Evolutionary conservation across 1,140 invertebrate species (phyloP).

Genomic region (Glossosoma conforme): DNA sequence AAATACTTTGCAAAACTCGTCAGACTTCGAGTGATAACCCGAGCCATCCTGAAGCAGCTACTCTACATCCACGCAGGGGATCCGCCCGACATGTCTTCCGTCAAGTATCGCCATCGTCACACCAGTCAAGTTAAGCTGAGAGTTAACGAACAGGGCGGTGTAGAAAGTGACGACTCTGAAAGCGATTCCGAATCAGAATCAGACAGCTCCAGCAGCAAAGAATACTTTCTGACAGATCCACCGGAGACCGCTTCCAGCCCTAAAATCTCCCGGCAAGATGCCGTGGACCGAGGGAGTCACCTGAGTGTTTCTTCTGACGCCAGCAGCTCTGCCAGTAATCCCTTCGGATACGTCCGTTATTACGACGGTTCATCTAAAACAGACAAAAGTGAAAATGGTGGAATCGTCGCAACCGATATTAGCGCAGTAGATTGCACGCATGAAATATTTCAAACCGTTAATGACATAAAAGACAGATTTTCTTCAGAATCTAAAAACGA

Average conservation of each 20-base stretch:
- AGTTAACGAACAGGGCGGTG: conserved; percentile 48
- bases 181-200: conserved; percentile 38
- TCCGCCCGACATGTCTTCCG: conserved; percentile 47
- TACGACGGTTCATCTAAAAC: conserved; percentile 45
- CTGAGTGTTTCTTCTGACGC: conserved; percentile 41
- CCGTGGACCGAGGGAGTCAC: conserved; percentile 45
- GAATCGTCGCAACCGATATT: background rate
- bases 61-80: conserved; percentile 57
- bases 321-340: conserved; percentile 53
- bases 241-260: conserved; percentile 24
- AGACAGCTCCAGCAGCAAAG: conserved; percentile 27
- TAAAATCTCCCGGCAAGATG: conserved; percentile 54
- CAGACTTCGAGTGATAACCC: conserved; percentile 62
- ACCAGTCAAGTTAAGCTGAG: conserved; percentile 52
- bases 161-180: conserved; percentile 47
- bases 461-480: conserved; percentile 19
- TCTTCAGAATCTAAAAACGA: conserved; percentile 26
- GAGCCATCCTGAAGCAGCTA: conserved; percentile 66
- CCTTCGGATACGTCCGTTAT: conserved; percentile 60
- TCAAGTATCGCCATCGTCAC: conserved; percentile 51
- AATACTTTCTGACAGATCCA: conserved; percentile 20
- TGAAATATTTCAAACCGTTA: conserved; percentile 37
- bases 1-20: conserved; percentile 69
- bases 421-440: conserved; percentile 42
- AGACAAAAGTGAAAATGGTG: conserved; percentile 13